Base-by-base conservation (phyloP, 2,113 vertebrate species). In the Eulemur macaco region DNA sequence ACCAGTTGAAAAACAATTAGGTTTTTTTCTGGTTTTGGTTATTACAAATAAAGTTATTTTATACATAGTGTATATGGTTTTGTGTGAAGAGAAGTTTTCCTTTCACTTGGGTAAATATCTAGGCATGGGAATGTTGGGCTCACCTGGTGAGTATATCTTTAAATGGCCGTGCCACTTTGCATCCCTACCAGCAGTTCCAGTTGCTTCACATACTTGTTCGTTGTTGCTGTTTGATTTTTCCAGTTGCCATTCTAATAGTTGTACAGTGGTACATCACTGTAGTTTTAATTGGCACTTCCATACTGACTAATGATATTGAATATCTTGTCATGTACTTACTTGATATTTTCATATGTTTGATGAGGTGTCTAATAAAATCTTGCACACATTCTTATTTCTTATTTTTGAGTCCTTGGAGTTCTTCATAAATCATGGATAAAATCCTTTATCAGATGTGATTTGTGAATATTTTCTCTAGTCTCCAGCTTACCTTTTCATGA, bases 91-190 rank as follows among this genome's bases (percentile, higher is more conserved):
- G 8, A 37, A 20, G n/a, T 73, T 54, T 80, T 85, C 34, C 9
- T 47, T 20, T 29, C 20, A 25, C 7, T 80, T n/a, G 23, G 20
- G 54, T 42, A 11, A 77, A 37, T 4, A 9, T 42, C 20, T 25
- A 1, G 58, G 74, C 7, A 23, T 31, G 27, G 29, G 27, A 20
- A 8, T 1, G 27, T 2, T 7, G 34, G 78, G 23, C 27, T 39
- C 29, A 15, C 2, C 50, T 0, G 3, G 54, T 2, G 0, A 4
- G 17, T 6, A 1, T 5, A 0, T 0, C 7, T 77, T 12, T 10
- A 5, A 25, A 20, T 3, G 11, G 8, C 34, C 27, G 0, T 8
- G 5, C 1, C 23, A 1, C 1, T 10, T 9, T 7, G 2, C 15
- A 6, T 8, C n/a, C 37, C 42, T 12, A 3, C 4, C 15, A 21